Evolutionary conservation across 2,797 vertebrate genomes (phyloP), one percentile per base, ranked within the genome.

Genomic region (Salarias fasciatus): DNA sequence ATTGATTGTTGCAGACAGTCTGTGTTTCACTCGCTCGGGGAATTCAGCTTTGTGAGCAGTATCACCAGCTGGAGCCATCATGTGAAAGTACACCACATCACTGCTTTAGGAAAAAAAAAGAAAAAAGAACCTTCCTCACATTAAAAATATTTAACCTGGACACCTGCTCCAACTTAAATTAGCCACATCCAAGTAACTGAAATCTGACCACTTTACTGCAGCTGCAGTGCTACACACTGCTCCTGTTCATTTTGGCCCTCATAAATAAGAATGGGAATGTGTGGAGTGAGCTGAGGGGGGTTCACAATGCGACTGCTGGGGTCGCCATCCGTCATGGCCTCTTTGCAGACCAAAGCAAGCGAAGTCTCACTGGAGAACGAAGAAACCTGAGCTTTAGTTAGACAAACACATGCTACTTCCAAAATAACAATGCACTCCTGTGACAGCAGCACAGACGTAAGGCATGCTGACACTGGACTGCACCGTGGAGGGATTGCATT

Each of bases 401-500:
- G 88, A 93, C 93, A 94, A 94, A 94, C 94, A 94, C 89, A 90
- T 92, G 93, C 86, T 86, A 88, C 88, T 77, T 94, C 93, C 92
- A 93, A 95, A 95, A 94, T 91, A 95, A 92, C 93, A 94, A 92
- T 90, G 82, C 74, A 61, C 88, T 75, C 75, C 79, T 88, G 86
- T 87, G 92, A 82, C 90, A 71, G 76, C 54, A 62, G 69, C 88
- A 85, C 82, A 67, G 81, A 82, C 77, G 43, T 58, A 63, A 78
- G 87, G 79, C 75, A 79, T 75, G 73, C 69, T 69, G 75, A 79
- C 70, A 65, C 24, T 49, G 77, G 85, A 65, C 63, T 86, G 80
- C 62, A 62, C 86, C 78, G 69, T 63, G 77, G 84, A 72, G 59
- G 77, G 86, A 87, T 91, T 84, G 48, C 59, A 69, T 94, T 93